Conservation (phyloP, 2,888 invertebrate species). For the Hyposoter dolosus region DNA sequence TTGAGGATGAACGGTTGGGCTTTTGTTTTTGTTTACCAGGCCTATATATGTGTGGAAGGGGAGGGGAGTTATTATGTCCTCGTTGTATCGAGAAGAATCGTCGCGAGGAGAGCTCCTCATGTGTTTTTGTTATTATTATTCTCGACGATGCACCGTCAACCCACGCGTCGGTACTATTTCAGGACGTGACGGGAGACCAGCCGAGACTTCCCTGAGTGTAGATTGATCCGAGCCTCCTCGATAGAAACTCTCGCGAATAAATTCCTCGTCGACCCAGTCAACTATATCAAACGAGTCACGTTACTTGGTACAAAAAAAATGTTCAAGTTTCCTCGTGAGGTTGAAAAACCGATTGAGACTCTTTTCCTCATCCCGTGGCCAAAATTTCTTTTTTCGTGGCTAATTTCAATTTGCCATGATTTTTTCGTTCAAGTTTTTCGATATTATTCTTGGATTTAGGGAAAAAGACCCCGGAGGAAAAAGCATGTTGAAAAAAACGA, state of each 20-base stretch:
- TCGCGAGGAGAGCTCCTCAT: slow-evolving; percentile 1
- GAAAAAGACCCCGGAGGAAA: not conserved
- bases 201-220: slow-evolving; percentile 7
- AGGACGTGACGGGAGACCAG: slow-evolving; percentile 76
- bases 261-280: slow-evolving; percentile 5
- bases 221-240: not conserved
- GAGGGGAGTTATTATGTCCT: not conserved
- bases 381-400: too few species aligned
- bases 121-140: slow-evolving; percentile 70
- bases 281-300: slow-evolving; percentile 16
- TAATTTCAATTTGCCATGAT: not conserved
- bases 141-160: slow-evolving; percentile 77
- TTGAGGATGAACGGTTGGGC: not conserved
- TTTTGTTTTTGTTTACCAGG: slow-evolving; percentile 44
- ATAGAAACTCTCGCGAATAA: not conserved
- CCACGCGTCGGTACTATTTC: slow-evolving; percentile 83
- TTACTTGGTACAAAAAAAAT: not conserved
- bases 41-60: not conserved
- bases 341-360: not conserved
- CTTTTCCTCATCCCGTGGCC: too few species aligned
- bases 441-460: not conserved
- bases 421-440: not conserved
- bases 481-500: not conserved
- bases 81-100: slow-evolving; percentile 11
- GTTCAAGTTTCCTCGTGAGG: not conserved